Evolutionary conservation across 2,113 vertebrate species (phyloP).

Genomic region (Ceyx margarethae): DNA sequence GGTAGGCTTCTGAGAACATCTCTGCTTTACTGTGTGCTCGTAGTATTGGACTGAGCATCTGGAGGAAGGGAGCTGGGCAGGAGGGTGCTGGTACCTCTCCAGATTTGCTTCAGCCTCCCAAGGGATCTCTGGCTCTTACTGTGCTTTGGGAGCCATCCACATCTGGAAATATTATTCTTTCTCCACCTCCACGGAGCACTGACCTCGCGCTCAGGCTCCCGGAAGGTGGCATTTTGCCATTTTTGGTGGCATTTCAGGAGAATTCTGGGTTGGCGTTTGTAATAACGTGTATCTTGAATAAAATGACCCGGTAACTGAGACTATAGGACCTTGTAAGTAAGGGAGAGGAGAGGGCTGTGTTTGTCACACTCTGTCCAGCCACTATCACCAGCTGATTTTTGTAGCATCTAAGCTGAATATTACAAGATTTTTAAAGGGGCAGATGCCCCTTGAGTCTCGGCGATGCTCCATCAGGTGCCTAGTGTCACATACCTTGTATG

Average conservation of each 20-base stretch:
- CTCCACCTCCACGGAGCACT: rapidly evolving
- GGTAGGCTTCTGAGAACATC: not conserved
- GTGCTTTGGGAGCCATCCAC: not conserved
- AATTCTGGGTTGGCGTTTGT: rapidly evolving
- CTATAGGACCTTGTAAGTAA: rapidly evolving
- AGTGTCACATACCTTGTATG: constrained; percentile 28
- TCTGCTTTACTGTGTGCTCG: not conserved
- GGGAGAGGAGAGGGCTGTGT: not conserved
- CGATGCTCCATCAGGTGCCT: constrained; percentile 27
- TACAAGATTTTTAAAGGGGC: not conserved
- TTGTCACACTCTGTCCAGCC: not conserved
- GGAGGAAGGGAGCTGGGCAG: rapidly evolving
- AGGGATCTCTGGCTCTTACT: rapidly evolving
- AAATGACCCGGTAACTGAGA: not conserved
- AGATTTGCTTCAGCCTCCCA: not conserved
- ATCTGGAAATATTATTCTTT: rapidly evolving
- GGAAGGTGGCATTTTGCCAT: not conserved
- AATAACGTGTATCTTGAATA: not conserved
- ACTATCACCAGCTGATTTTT: not conserved
- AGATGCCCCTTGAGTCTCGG: not conserved
- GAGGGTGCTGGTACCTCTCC: not conserved
- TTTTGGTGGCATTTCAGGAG: not conserved
- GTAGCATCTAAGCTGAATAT: not conserved
- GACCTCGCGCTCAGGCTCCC: rapidly evolving
- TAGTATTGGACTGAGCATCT: not conserved